These are phyloP conservation scores for Casuarius casuarius DNA, from an alignment of 2,113 vertebrate species.

Conservation along the genomic window DNA sequence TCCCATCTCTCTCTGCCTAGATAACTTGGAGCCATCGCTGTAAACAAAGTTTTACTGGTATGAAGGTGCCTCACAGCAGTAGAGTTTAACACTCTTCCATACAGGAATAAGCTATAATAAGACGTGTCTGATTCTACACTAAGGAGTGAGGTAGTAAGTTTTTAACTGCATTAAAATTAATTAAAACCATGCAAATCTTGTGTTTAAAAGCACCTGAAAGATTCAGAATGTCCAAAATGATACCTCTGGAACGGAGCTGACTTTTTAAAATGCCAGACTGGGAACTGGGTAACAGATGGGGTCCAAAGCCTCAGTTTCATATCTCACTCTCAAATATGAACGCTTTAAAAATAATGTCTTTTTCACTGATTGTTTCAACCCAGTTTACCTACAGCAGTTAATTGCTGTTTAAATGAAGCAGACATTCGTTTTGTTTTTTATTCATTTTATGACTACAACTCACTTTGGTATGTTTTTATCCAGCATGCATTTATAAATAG, in stretches of 20 bases:
- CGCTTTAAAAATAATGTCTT: accelerated
- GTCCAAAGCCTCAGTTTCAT: background rate
- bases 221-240: accelerated
- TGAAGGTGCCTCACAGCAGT: background rate
- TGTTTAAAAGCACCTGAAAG: background rate
- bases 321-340: background rate
- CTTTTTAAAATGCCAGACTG: accelerated
- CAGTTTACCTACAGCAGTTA: background rate
- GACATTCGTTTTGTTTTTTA: background rate
- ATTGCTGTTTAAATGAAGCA: background rate
- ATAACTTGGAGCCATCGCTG: accelerated
- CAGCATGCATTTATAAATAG: slow-evolving; percentile 3
- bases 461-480: background rate
- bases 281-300: background rate
- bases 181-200: background rate
- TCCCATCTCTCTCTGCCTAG: accelerated
- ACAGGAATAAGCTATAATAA: accelerated
- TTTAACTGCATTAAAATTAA: background rate
- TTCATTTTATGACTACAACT: background rate
- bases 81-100: too few relatives aligned
- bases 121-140: accelerated
- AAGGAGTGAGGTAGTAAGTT: accelerated
- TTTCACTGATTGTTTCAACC: background rate
- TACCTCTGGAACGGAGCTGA: background rate
- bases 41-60: accelerated